These are phyloP conservation scores for Lochmaea crataegi DNA, from an alignment of 2,888 invertebrate genomes.

Conservation along the genomic window DNA sequence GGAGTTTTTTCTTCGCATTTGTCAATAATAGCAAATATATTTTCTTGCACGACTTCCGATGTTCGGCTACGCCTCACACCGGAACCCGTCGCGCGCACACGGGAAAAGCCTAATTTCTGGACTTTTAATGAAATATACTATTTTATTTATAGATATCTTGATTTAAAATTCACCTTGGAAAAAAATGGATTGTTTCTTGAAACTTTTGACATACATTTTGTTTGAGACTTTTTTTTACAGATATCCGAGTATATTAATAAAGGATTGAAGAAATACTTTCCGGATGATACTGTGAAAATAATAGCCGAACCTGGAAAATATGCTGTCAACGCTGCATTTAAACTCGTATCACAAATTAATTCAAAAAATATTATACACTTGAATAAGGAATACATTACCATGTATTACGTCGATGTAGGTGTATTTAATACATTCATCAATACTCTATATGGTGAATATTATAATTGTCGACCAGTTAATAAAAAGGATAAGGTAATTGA, in stretches of 20 bases:
- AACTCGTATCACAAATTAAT: conserved; percentile 69
- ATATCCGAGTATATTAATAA: conserved; percentile 66
- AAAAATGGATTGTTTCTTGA: too few species aligned
- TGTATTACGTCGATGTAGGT: conserved; percentile 34
- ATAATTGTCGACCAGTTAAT: conserved; percentile 37
- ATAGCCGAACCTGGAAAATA: conserved; percentile 75
- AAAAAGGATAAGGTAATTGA: conserved; percentile 37
- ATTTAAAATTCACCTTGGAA: too few species aligned
- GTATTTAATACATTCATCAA: conserved; percentile 20
- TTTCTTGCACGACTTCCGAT: too few species aligned
- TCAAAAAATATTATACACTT: conserved; percentile 53
- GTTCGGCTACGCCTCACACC: too few species aligned
- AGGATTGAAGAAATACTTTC: conserved; percentile 69
- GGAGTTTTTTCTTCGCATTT: too few species aligned
- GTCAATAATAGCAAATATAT: too few species aligned
- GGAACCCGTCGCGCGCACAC: too few species aligned
- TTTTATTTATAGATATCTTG: too few species aligned
- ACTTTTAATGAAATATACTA: too few species aligned
- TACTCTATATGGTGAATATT: conserved; percentile 25
- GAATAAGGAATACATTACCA: conserved; percentile 22
- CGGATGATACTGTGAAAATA: conserved; percentile 62
- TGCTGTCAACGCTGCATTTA: conserved; percentile 72
- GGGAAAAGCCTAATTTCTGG: too few species aligned
- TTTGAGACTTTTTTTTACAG: conserved; percentile 26
- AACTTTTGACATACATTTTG: too few species aligned